A percentile compares a stretch with the other conserved stretches of the same genome.
These are phyloP conservation scores for Microcebus ravelobensis DNA, from an alignment of 2,113 vertebrate genomes.

Conservation along the genomic window DNA sequence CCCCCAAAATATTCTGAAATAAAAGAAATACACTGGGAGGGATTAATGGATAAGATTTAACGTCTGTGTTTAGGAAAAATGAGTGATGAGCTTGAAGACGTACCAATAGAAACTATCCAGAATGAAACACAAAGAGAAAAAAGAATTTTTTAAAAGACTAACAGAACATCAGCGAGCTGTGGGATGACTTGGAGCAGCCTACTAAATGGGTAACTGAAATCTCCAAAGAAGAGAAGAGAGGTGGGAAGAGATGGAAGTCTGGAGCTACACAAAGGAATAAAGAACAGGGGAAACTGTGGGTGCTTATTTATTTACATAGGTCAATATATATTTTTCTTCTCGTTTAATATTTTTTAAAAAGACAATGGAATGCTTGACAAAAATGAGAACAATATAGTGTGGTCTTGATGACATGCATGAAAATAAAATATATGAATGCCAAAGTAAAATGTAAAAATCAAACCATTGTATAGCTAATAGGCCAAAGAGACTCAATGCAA, in stretches of 20 bases:
- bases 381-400: background rate
- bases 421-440: background rate
- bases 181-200: background rate
- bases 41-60: background rate
- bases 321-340: too few species aligned
- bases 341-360: background rate
- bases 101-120: background rate
- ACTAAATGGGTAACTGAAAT: background rate
- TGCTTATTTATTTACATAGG: background rate
- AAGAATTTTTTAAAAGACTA: too few species aligned
- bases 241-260: background rate
- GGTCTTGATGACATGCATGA: background rate
- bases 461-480: background rate
- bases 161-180: background rate
- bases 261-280: too few species aligned
- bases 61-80: background rate
- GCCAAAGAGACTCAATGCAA: background rate
- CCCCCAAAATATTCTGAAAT: too few species aligned
- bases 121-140: background rate
- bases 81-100: background rate
- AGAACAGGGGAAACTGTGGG: rapidly evolving
- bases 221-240: background rate
- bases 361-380: background rate
- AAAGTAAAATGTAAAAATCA: background rate
- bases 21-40: background rate